Base-by-base conservation (phyloP, 1,140 invertebrate species). In the Pseudomyrmex concolor region DNA sequence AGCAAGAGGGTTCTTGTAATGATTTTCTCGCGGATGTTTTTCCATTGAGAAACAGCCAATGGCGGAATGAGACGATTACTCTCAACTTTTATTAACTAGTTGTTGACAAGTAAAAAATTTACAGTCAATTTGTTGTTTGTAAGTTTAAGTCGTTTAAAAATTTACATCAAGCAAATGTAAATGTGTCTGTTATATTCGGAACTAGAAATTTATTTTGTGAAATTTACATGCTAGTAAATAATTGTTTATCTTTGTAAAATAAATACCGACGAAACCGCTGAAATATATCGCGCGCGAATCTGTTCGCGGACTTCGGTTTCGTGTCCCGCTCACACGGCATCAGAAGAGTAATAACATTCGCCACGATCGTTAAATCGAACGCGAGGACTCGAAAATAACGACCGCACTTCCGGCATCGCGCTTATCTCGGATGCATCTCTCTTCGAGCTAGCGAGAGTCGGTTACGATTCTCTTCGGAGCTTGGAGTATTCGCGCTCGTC, bases 11-110 rank as follows among this genome's bases (percentile, higher is more conserved):
- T 34, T 7, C 34, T 66, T 10, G 22, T 68, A 78, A 78, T 78
- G 54, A 78, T 78, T 71, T 71, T 68, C 66, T 59, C 54, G 66
- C 19, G 66, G n/a, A 70, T 80, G 9, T 60, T 80, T 70, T 80
- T 43, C 34, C 54, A 5, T 48, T 12, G 43, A 70, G 13, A 19
- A 50, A 34, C 34, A 12, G 64, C 19, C 8, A 54, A 15, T 13
- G 10, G 15, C 19, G 13, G 25, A n/a, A 57, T 9, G 10, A 78
- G 48, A 43, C 1, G 54, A 55, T 17, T 8, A 10, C 22, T n/a
- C 43, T 64, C 13, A 45, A 54, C 1, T 17, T 25, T n/a, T 66
- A 34, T 66, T 1, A 12, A 4, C 13, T 13, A 8, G 1, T 66
- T 66, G 54, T 45, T 34, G 17, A 34, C 4, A 63, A 63, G n/a